Evolutionary conservation across 2,888 invertebrate genomes (phyloP), one percentile per base, ranked within the genome.

Genomic region (Sclerodermus sp.): DNA sequence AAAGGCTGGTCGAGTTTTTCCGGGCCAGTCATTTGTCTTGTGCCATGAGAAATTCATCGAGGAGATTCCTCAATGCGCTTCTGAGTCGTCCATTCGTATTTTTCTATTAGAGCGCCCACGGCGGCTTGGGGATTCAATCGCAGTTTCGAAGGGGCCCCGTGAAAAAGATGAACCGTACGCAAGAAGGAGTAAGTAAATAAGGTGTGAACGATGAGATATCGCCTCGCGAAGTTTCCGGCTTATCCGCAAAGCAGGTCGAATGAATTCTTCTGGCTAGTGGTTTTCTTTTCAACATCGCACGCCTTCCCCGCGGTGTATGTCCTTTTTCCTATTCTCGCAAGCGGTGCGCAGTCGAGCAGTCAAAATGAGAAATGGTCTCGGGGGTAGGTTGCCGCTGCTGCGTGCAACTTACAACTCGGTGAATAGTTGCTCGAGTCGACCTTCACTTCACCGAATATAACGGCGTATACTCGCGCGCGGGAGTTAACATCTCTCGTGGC

Each of bases 191-290:
- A n/a, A 55, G 59, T 62, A 13, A 23, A 18, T 8, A 23, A 29
- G 17, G 32, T n/a, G 31, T 39, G 46, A 30, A 49, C 38, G 42
- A 17, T 32, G 43, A 37, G 53, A 47, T 52, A 53, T 63, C 58
- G 53, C 59, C 45, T 17, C 48, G 38, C 18, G 51, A 42, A 42
- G 44, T 38, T 45, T 42, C n/a, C 46, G 30, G 43, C 37, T 48
- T 63, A 55, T 63, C 60, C 62, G 63, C 60, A 57, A 62, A 44
- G 50, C 39, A 38, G 49, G 47, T 49, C 57, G 49, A 60, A 55
- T 55, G 58, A 63, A 66, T 65, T 63, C 62, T 63, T 60, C 56
- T 51, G 49, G 57, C 44, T 42, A 23, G 23, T 23, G 23, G 23
- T 23, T 23, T 23, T 23, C 23, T 8, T 23, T 23, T 8, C 23